Evolutionary conservation across 2,888 invertebrate species (phyloP).

Genomic region (Tetropium fuscum): DNA sequence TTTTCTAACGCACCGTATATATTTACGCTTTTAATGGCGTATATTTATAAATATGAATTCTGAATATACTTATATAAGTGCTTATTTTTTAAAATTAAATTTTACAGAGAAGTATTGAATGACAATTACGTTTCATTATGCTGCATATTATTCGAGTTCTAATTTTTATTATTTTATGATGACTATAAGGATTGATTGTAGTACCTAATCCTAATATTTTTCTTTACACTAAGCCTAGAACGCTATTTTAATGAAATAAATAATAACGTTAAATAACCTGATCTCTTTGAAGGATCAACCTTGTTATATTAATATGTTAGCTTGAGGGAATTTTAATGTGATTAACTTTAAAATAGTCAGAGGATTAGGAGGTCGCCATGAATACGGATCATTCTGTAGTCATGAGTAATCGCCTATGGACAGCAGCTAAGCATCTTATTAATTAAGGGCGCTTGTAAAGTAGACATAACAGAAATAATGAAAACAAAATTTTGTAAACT

Average conservation of each 20-base stretch:
- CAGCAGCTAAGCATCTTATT: background rate
- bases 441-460: background rate
- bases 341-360: constrained; percentile 3
- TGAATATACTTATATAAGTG: no score
- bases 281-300: constrained; percentile 16
- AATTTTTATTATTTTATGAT: no score
- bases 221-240: background rate
- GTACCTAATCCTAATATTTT: no score
- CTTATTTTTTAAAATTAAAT: no score
- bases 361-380: constrained; percentile 12
- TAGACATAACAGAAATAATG: background rate
- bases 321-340: background rate
- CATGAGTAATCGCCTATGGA: background rate
- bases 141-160: no score
- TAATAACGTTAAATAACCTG: constrained; percentile 16
- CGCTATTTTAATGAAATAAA: constrained; percentile 3
- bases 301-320: constrained; percentile 13
- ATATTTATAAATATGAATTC: no score
- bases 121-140: no score
- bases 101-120: no score
- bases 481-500: background rate
- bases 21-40: no score
- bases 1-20: no score
- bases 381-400: constrained; percentile 5
- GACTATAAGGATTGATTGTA: no score